These are phyloP conservation scores for Lottia gigantea DNA, from an alignment of 2,888 invertebrate species.

Conservation along the genomic window DNA sequence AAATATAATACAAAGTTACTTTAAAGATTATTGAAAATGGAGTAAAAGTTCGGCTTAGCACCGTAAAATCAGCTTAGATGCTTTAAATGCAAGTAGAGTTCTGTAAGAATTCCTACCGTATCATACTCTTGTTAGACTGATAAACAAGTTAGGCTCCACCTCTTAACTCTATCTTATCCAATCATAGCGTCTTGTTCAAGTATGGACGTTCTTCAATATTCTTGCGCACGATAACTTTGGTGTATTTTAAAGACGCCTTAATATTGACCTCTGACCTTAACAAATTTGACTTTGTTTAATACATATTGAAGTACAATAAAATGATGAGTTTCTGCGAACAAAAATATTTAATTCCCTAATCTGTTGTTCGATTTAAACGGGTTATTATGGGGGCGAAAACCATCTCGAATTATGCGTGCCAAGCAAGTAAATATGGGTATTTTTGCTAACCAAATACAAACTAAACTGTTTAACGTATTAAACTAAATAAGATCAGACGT, in stretches of 20 bases:
- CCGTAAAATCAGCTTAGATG: slow-evolving; percentile 46
- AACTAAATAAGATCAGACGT: slow-evolving; percentile 23
- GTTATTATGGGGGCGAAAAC: background rate
- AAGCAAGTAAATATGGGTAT: slow-evolving; percentile 1
- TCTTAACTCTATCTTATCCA: slow-evolving; percentile 7
- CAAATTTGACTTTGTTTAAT: slow-evolving; percentile 10
- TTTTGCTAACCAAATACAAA: slow-evolving; percentile 3
- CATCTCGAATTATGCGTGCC: background rate
- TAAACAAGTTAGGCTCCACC: slow-evolving; percentile 20
- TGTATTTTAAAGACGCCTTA: background rate
- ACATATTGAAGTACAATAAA: slow-evolving; percentile 5
- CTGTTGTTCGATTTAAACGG: background rate
- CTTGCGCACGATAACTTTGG: slow-evolving; percentile 2
- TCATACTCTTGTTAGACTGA: slow-evolving; percentile 16
- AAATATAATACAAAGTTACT: slow-evolving; percentile 10
- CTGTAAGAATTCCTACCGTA: slow-evolving; percentile 40
- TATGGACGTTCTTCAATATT: background rate
- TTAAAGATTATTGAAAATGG: slow-evolving; percentile 10
- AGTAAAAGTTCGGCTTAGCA: slow-evolving; percentile 40
- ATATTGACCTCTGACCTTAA: background rate
- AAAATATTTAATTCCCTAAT: background rate
- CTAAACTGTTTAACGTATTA: slow-evolving; percentile 17
- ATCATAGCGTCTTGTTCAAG: background rate
- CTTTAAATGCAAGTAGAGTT: slow-evolving; percentile 43
- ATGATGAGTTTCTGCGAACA: background rate